Conservation (phyloP, 64 coral and sea anemone species). For the Pocillopora damicornis region DNA sequence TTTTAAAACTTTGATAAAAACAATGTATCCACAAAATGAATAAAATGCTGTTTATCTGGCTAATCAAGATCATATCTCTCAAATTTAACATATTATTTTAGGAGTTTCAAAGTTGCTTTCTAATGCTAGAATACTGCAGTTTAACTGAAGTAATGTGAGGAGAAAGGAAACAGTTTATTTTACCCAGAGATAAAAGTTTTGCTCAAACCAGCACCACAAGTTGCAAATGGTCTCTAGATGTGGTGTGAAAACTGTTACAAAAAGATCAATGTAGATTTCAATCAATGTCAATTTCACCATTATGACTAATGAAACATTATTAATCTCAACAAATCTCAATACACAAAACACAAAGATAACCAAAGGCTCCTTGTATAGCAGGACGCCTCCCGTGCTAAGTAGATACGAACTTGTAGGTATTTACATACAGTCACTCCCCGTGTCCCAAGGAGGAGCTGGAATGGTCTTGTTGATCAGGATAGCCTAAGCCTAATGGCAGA, state of each 20-base stretch:
- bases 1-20: not conserved
- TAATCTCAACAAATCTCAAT: not conserved
- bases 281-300: not conserved
- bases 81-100: not conserved
- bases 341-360: not conserved
- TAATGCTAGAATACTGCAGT: not conserved
- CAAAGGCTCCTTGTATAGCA: not conserved
- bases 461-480: too few relatives aligned
- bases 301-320: not conserved
- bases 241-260: too few relatives aligned
- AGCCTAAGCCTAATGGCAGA: too few relatives aligned
- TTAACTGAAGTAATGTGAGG: not conserved
- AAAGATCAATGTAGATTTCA: not conserved
- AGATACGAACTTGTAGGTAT: constrained; percentile 45
- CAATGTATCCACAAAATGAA: not conserved
- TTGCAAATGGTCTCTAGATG: not conserved
- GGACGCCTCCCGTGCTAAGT: constrained; percentile 2
- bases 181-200: too few relatives aligned
- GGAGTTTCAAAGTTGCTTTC: not conserved
- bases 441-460: not conserved
- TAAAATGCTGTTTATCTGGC: not conserved
- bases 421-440: not conserved
- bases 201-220: not conserved
- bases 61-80: not conserved
- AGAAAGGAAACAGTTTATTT: not conserved